phyloP scores from a whole-genome alignment of 2,888 invertebrate genomes.

The Lasioglossum figueresi region DNA sequence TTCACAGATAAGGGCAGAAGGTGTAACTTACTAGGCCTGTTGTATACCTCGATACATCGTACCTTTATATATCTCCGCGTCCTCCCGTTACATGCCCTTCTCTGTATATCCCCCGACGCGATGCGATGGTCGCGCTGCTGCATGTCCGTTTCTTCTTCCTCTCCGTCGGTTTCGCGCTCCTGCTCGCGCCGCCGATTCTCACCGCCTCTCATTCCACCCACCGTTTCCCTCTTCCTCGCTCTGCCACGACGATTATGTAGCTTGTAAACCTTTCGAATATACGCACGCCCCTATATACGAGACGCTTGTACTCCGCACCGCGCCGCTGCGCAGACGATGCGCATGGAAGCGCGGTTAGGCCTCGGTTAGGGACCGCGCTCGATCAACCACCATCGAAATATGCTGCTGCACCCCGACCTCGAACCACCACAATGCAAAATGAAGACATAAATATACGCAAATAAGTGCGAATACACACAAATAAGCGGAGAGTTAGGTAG shows the following conservation, averaged over 20 bases:
- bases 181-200: conserved; percentile 35
- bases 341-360: conserved; percentile 18
- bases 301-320: background rate
- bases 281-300: conserved; percentile 2
- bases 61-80: conserved; percentile 71
- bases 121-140: conserved; percentile 46
- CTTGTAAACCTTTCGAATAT: conserved; percentile 64
- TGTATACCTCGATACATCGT: conserved; percentile 73
- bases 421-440: background rate
- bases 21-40: conserved; percentile 83
- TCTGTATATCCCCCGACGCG: conserved; percentile 63
- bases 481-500: too few species aligned
- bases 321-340: conserved; percentile 14
- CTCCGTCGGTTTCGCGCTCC: conserved; percentile 15
- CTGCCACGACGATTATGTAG: conserved; percentile 54
- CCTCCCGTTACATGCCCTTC: conserved; percentile 70
- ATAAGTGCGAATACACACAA: too few species aligned
- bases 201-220: background rate
- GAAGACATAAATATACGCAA: too few species aligned
- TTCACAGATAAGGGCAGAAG: conserved; percentile 81
- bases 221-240: background rate
- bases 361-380: background rate
- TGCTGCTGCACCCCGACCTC: conserved; percentile 41
- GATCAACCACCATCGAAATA: conserved; percentile 63
- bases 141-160: conserved; percentile 28